These are phyloP conservation scores for Mactromeris polynyma DNA, from an alignment of 2,888 invertebrate species.

Conservation along the genomic window DNA sequence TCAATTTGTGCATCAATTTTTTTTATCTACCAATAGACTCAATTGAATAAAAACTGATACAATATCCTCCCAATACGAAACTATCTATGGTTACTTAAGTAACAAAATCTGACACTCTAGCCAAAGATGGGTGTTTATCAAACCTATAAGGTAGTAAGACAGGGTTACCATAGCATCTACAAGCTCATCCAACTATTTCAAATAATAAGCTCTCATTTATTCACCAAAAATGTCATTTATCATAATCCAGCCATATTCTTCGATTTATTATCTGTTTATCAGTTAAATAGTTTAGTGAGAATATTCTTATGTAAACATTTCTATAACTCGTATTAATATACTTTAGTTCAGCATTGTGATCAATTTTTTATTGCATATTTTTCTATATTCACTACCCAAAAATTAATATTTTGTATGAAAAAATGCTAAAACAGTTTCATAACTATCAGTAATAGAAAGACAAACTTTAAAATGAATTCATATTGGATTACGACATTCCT, in stretches of 20 bases:
- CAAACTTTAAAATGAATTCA: too few relatives aligned
- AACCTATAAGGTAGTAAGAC: not conserved
- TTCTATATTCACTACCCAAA: too few relatives aligned
- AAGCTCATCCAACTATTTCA: not conserved
- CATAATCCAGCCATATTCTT: not conserved
- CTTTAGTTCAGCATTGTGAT: not conserved
- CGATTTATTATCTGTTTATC: not conserved
- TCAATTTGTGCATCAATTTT: not conserved
- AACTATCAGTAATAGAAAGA: too few relatives aligned
- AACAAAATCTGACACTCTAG: not conserved
- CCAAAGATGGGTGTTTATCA: not conserved
- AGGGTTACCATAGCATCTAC: not conserved
- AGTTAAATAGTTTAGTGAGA: not conserved
- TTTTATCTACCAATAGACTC: not conserved
- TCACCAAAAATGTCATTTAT: not conserved
- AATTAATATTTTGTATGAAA: too few relatives aligned
- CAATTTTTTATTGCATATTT: not conserved
- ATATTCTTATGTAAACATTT: constrained; percentile 1
- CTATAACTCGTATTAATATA: not conserved
- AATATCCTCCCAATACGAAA: too few relatives aligned
- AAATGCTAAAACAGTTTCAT: too few relatives aligned
- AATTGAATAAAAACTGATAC: not conserved
- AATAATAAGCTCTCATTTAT: not conserved
- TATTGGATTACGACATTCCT: too few relatives aligned
- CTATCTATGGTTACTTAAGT: not conserved